Conservation (phyloP, 2,113 vertebrate species). For the Neogobius melanostomus region DNA sequence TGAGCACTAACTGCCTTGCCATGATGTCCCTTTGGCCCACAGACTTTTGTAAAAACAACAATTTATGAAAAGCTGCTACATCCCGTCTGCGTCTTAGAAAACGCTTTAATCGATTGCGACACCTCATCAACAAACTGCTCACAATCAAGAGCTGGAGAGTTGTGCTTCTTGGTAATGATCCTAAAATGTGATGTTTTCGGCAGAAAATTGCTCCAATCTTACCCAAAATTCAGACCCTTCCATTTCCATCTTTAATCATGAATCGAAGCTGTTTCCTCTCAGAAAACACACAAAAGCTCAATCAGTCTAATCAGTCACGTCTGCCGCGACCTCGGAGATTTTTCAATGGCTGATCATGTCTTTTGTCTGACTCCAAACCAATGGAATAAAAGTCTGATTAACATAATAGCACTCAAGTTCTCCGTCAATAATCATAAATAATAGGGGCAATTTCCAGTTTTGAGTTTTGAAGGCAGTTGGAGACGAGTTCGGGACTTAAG, state of each 20-base stretch:
- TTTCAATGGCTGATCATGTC: neutral
- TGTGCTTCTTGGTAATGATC: neutral
- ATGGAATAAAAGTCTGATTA: neutral
- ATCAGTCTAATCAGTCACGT: neutral
- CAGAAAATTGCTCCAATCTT: neutral
- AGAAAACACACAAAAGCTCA: constrained; percentile 3
- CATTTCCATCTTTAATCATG: neutral
- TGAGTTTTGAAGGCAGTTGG: neutral
- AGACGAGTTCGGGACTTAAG: neutral
- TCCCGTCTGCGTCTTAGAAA: no score
- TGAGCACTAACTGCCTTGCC: no score
- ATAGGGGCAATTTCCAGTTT: neutral
- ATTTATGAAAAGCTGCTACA: no score
- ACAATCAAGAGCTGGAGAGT: neutral
- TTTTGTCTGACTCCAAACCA: neutral
- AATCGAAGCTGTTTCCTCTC: neutral
- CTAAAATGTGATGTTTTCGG: neutral
- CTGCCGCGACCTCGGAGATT: neutral
- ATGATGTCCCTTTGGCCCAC: no score
- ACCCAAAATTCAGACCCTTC: neutral
- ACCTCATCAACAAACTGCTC: neutral
- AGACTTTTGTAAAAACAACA: no score
- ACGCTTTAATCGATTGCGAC: no score
- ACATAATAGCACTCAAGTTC: neutral
- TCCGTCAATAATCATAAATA: neutral